Evolutionary conservation across 2,797 vertebrate genomes (phyloP), one percentile per base, ranked within the genome.

Genomic region (Molothrus aeneus): DNA sequence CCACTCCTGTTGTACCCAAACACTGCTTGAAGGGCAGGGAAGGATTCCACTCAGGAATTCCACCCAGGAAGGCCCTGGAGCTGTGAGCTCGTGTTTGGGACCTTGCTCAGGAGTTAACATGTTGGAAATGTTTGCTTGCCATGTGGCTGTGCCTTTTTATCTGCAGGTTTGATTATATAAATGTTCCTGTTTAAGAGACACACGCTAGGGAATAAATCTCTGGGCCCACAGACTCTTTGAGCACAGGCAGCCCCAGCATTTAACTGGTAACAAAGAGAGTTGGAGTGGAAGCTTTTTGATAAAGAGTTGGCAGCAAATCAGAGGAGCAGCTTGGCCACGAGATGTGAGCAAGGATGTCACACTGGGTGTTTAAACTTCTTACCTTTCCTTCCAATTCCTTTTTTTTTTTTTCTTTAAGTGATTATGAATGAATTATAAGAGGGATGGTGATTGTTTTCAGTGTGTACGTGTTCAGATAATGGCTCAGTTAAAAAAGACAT

Each of bases 171-270:
- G 91, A 83, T 90, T 95, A 95, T 51, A 81, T 66, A 84, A 86
- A 75, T 36, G 87, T 96, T 96, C 89, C 93, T 94, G 87, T 95
- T 97, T 92, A 70, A 70, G 85, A 74, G 77, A 80, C 56, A 8
- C 13, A 45, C 0, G 0, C 80, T 64, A 63, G 64, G 69, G 74
- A 89, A 89, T 92, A 34, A 71, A 85, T 22, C 80, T 51, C 29
- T 5, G 56, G 68, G 83, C 90, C 66, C 28, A 4, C 48, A 29
- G 80, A 36, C 53, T 54, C 86, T 72, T 12, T n/a, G 74, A 90
- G 88, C 47, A 9, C 7, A 28, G 92, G 83, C 93, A 93, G 83
- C 64, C 83, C 68, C 81, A 29, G 42, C 38, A 19, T 45, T 72
- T 61, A 13, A 32, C 7, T 75, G 38, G 50, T 42, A 81, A 80